phyloP scores from a whole-genome alignment of 2,113 vertebrate species.

The Ageneiosus marmoratus region DNA sequence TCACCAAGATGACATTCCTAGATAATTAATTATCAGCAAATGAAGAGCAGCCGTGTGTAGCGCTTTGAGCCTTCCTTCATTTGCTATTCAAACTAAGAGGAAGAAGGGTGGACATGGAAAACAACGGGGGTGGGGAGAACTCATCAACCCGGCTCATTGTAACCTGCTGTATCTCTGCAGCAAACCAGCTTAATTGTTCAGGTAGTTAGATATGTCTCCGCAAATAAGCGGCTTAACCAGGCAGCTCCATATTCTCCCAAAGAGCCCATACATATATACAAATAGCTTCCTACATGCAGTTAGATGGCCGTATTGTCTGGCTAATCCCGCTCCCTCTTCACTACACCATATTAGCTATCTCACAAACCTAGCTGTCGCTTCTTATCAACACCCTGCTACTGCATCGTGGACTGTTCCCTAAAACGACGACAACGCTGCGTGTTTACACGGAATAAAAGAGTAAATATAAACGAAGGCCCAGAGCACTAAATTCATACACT shows the following conservation, averaged over 20 bases:
- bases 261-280: constrained; percentile 34
- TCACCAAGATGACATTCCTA: background rate
- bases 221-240: constrained; percentile 52
- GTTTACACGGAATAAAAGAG: constrained; percentile 13
- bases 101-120: constrained; percentile 51
- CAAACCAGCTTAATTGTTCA: background rate
- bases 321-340: constrained; percentile 15
- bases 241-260: constrained; percentile 45
- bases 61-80: constrained; percentile 17
- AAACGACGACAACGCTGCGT: background rate
- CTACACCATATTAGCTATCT: constrained; percentile 1
- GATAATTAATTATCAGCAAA: background rate
- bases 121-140: constrained; percentile 50
- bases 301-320: constrained; percentile 25
- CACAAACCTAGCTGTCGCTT: background rate
- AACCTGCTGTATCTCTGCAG: constrained; percentile 19
- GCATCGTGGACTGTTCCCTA: background rate
- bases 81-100: constrained; percentile 39
- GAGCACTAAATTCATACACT: constrained; percentile 64
- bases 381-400: background rate
- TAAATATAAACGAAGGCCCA: constrained; percentile 54
- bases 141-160: constrained; percentile 23
- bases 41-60: background rate
- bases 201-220: background rate
- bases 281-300: constrained; percentile 22